A percentile compares a stretch with the other conserved stretches of the same genome.
phyloP scores from a whole-genome alignment of 1,140 invertebrate species.

The Drosophila pruinosa region DNA sequence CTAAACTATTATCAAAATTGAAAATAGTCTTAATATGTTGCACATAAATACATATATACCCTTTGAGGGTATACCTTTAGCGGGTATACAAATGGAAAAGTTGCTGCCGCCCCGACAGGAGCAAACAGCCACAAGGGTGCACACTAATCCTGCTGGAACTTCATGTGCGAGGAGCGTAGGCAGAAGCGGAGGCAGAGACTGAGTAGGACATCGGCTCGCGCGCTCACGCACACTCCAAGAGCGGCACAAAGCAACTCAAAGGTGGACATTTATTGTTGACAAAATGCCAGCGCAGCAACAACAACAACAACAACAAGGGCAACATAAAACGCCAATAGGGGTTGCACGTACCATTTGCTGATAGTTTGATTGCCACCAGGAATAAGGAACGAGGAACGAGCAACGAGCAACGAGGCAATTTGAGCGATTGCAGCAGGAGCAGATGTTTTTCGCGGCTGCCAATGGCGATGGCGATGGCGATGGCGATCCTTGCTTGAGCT shows the following conservation, averaged over 20 bases:
- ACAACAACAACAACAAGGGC: constrained; percentile 39
- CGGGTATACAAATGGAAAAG: too few species aligned
- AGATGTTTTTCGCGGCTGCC: constrained; percentile 78
- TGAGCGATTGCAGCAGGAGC: constrained; percentile 79
- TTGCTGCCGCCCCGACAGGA: constrained; percentile 4
- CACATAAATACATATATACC: too few species aligned
- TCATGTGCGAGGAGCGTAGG: constrained; percentile 38
- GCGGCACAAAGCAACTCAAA: constrained; percentile 28
- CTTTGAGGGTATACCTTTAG: too few species aligned
- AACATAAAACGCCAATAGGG: constrained; percentile 56
- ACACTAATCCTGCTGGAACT: constrained; percentile 68
- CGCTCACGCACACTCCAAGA: constrained; percentile 20
- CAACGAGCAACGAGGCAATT: constrained; percentile 13
- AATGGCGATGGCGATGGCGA: too few species aligned
- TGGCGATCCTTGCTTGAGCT: too few species aligned
- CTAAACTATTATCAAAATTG: too few species aligned
- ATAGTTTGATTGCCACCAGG: constrained; percentile 38
- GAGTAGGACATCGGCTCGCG: constrained; percentile 15
- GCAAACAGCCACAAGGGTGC: not conserved
- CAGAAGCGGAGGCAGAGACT: constrained; percentile 11
- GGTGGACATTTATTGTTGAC: constrained; percentile 60
- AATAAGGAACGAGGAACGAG: not conserved
- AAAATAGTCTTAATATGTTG: too few species aligned
- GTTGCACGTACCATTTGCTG: constrained; percentile 55
- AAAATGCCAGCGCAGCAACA: constrained; percentile 55